These are phyloP conservation scores for Phallusia fumigata DNA, from an alignment of 23 tunicate species.

Conservation along the genomic window DNA sequence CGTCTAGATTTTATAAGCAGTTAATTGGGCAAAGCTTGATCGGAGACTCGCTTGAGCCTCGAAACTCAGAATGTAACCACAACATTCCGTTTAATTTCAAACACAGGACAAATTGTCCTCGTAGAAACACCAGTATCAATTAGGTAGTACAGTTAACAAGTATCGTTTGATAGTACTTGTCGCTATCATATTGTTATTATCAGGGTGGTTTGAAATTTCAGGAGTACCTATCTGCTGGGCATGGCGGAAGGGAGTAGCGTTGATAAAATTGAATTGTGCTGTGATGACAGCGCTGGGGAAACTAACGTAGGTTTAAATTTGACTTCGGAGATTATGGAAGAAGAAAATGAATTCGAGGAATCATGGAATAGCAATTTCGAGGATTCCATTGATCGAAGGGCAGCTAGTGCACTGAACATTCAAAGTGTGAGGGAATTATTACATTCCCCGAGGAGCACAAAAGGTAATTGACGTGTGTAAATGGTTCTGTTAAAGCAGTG, in stretches of 20 bases:
- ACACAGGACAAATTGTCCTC: too few relatives aligned
- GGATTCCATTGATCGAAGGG: conserved; percentile 49
- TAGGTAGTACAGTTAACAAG: not conserved
- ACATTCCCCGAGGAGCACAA: not conserved
- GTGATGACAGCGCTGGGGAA: not conserved
- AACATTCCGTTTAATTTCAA: too few relatives aligned
- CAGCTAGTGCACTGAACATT: conserved; percentile 37
- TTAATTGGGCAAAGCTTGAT: too few relatives aligned
- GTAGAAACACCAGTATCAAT: too few relatives aligned
- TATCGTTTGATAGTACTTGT: not conserved
- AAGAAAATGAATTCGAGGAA: conserved; percentile 19
- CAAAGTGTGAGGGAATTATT: conserved; percentile 39
- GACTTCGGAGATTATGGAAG: conserved; percentile 34
- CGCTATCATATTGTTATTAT: not conserved
- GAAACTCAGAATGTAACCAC: too few relatives aligned
- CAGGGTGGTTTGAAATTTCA: not conserved
- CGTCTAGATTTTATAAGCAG: too few relatives aligned
- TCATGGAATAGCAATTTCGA: conserved; percentile 29
- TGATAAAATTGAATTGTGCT: not conserved
- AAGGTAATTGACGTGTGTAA: too few relatives aligned
- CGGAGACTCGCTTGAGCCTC: too few relatives aligned
- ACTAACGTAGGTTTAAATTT: conserved; percentile 39
- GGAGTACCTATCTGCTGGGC: conserved; percentile 6
- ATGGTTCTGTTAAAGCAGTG: too few relatives aligned
- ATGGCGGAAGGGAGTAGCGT: conserved; percentile 61